Evolutionary conservation across 2,888 invertebrate species (phyloP), one percentile per base, ranked within the genome.

Genomic region (Melanostoma mellinum): DNA sequence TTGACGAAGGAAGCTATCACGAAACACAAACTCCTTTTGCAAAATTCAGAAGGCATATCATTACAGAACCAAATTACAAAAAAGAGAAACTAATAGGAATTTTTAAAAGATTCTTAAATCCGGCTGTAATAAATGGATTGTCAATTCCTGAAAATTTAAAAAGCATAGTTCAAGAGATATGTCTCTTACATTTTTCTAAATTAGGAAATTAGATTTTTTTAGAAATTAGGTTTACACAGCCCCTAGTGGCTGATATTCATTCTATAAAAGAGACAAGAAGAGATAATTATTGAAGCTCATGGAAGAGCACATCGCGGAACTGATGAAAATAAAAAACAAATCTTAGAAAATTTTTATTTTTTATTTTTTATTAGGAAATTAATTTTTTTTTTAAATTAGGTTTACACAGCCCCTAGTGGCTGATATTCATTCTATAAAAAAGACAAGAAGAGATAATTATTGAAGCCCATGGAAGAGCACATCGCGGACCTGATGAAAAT

Each of bases 361-460:
- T n/a, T n/a, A n/a, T n/a, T n/a, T n/a, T n/a, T n/a, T n/a, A n/a
- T n/a, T n/a, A n/a, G n/a, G n/a, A n/a, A n/a, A n/a, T n/a, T n/a
- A n/a, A n/a, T n/a, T n/a, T n/a, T n/a, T n/a, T n/a, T n/a, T n/a
- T n/a, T n/a, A n/a, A n/a, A 68, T 68, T 9, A 58, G 80, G 35
- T 80, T 72, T 10, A 67, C 76, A 6, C 76, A 75, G 63, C 52
- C n/a, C 46, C n/a, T 46, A 46, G 79, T 79, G 4, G 30, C 65
- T 46, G 79, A 76, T 40, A 50, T 85, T 38, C 40, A 38, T 8
- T 33, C 75, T 46, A 68, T 61, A 50, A 6, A 46, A n/a, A 42
- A 33, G 61, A 38, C 76, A 80, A 53, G 55, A 73, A 33, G 48
- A 67, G 52, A 67, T 67, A 33, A 56, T 75, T 33, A 53, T 74